Evolutionary conservation across 1,140 invertebrate genomes (phyloP).

Genomic region (Steinernema khuongi): DNA sequence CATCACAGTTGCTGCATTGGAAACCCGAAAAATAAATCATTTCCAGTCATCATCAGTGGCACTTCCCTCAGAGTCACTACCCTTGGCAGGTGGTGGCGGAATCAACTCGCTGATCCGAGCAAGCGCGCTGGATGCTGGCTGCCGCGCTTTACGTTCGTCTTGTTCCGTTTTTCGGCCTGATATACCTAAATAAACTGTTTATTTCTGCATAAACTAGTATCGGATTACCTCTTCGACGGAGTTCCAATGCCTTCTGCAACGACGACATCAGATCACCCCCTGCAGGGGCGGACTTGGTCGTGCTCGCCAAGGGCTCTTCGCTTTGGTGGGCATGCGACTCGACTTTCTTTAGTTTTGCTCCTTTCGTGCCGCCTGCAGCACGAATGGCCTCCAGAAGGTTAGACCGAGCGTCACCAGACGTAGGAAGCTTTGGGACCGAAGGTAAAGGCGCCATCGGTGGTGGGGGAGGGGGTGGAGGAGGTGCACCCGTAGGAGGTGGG

Average conservation of each 20-base stretch:
- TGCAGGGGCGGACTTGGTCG: not conserved
- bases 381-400: conserved; percentile 41
- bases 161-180: conserved; percentile 17
- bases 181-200: not conserved
- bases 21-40: conserved; percentile 23
- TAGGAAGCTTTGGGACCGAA: not conserved
- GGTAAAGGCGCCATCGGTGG: conserved; percentile 19
- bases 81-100: not conserved
- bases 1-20: not conserved
- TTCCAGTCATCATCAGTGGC: conserved; percentile 26
- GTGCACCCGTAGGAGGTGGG: conserved; percentile 23
- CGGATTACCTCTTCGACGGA: not conserved
- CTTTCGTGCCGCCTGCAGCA: conserved; percentile 35
- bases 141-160: conserved; percentile 32
- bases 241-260: conserved; percentile 32
- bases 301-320: not conserved
- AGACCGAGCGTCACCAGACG: conserved; percentile 23
- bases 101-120: not conserved
- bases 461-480: conserved; percentile 36
- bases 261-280: conserved; percentile 40
- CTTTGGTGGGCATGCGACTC: not conserved
- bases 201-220: not conserved
- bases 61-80: conserved; percentile 24
- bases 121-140: not conserved
- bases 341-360: conserved; percentile 35